Base-by-base conservation (phyloP, 1,140 invertebrate species). In the Euwallacea fornicatus region DNA sequence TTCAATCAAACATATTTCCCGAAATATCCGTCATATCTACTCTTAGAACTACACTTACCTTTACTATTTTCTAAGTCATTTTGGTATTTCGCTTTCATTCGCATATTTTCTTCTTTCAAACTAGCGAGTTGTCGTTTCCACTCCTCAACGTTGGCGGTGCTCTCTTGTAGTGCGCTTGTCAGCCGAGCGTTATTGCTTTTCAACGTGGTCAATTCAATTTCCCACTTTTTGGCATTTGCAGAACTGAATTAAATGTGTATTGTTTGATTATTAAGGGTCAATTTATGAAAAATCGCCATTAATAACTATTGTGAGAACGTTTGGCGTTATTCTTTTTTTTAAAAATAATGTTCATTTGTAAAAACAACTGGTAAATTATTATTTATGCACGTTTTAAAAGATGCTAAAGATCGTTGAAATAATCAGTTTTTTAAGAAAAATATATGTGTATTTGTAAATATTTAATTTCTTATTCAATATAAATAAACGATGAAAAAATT, bases 191-290 rank as follows among this genome's bases (percentile, higher is more conserved):
- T 99, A 82, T 98, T 98, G 77, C 93, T 97, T 84, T 98, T 98
- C 73, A 98, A 84, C 7, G 96, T 98, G 69, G 94, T 92, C 73
- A 99, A 84, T 84, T 99, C 96, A 59, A 98, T 90, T 87, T 98
- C 96, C 96, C 96, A 98, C 82, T 98, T 98, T 84, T 98, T 98
- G 2, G 95, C 95, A 85, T 98, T 98, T 33, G 94, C 92, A 63
- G 95, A 97, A 83, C 95, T 97, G 80, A 62, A 84, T 84, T 73
- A 46, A 44, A 60, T 15, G 11, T 43, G n/a, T 50, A 54, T 65
- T 9, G 2, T 3, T 21, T 53, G n/a, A 2, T 58, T n/a, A 58
- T 16, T 21, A 50, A 50, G 6, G 4, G 4, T 33, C 1, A 33
- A 33, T 33, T 33, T 33, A 33, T 33, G 21, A 33, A 33, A 2